Conservation (phyloP, 2,113 vertebrate genomes). For the Cryptomyrus ogoouensis region DNA sequence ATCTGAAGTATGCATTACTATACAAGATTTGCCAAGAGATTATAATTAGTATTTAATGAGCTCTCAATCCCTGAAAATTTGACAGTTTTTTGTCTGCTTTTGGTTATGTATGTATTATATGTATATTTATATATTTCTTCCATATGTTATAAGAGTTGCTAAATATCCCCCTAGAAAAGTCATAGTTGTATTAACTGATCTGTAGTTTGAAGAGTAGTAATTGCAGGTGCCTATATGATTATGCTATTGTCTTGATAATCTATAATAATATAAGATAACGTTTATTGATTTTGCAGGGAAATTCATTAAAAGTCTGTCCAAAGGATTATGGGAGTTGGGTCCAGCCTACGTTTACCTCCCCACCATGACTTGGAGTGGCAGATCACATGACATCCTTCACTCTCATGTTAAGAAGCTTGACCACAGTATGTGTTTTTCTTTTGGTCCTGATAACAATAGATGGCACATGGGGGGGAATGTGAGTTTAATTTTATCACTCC, state of each 20-base stretch:
- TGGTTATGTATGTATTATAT: background rate
- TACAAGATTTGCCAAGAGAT: background rate
- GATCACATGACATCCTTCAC: background rate
- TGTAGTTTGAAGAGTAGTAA: background rate
- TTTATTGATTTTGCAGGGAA: background rate
- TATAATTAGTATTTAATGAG: background rate
- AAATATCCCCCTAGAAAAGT: background rate
- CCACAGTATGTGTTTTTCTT: background rate
- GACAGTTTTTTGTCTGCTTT: background rate
- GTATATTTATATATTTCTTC: background rate
- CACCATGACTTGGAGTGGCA: background rate
- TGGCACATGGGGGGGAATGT: background rate
- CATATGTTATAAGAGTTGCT: background rate
- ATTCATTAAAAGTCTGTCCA: background rate
- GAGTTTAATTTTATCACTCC: background rate
- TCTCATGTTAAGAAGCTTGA: background rate
- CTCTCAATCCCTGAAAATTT: background rate
- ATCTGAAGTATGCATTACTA: background rate
- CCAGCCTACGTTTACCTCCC: background rate
- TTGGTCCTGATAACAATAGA: background rate
- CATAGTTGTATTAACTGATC: background rate
- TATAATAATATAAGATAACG: background rate
- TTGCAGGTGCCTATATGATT: background rate
- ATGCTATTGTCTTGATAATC: background rate
- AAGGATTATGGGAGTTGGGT: background rate